Evolutionary conservation across 2,797 vertebrate species (phyloP).

Genomic region (Rhinella marina): DNA sequence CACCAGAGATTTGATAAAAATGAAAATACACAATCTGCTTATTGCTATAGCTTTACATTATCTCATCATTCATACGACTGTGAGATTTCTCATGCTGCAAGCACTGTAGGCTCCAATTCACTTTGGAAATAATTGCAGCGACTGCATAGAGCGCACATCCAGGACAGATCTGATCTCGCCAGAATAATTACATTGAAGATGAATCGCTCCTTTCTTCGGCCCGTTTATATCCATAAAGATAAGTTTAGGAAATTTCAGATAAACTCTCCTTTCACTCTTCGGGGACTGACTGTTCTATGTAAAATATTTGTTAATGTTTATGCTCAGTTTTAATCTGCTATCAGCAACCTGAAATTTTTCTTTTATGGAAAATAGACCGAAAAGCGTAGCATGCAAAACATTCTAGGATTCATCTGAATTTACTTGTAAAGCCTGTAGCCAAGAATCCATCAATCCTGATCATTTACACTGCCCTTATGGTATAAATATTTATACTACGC

Average conservation of each 20-base stretch:
- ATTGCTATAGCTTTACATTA: background rate
- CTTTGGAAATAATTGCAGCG: conserved; percentile 18
- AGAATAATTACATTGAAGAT: conserved; percentile 39
- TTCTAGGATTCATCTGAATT: conserved; percentile 13
- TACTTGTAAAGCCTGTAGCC: background rate
- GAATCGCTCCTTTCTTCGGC: conserved; percentile 18
- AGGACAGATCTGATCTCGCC: conserved; percentile 4
- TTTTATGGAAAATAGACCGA: background rate
- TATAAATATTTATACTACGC: conserved; percentile 54
- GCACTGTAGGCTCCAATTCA: background rate
- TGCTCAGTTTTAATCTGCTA: conserved; percentile 12
- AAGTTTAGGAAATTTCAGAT: conserved; percentile 42
- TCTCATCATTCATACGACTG: background rate
- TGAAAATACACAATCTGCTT: background rate
- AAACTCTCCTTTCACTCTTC: background rate
- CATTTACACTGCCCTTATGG: conserved; percentile 23
- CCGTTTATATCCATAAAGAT: conserved; percentile 29
- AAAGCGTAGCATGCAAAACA: conserved; percentile 16
- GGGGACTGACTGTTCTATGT: conserved; percentile 9
- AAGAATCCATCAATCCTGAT: conserved; percentile 37
- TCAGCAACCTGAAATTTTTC: background rate
- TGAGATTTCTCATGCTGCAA: background rate
- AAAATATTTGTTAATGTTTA: conserved; percentile 17
- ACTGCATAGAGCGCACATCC: background rate
- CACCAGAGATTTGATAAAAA: background rate